Evolutionary conservation across 2,888 invertebrate genomes (phyloP).

Genomic region (Lasioglossum marginatum): DNA sequence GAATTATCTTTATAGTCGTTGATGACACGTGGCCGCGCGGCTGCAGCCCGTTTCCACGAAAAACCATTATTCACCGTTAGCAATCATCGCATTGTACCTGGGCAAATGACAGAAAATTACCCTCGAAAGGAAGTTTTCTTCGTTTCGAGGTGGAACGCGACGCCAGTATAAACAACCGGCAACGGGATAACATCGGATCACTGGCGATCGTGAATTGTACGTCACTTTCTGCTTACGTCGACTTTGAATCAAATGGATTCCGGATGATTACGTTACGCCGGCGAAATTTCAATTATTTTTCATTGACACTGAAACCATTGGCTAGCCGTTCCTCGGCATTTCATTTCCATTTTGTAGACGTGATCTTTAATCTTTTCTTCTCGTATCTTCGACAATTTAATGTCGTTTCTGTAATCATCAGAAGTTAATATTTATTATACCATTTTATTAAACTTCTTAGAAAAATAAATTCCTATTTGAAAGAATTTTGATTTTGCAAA

Average conservation of each 20-base stretch:
- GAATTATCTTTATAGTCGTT: slow-evolving; percentile 62
- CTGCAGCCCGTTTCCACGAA: slow-evolving; percentile 54
- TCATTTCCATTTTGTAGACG: background rate
- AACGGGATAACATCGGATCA: background rate
- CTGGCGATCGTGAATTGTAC: background rate
- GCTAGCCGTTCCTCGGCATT: background rate
- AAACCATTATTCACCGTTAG: slow-evolving; percentile 61
- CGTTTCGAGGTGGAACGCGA: slow-evolving; percentile 6
- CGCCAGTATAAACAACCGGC: too few species aligned
- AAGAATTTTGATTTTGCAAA: background rate
- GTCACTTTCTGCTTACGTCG: background rate
- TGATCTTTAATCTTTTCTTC: background rate
- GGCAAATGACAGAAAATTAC: slow-evolving; percentile 67
- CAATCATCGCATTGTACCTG: slow-evolving; percentile 54
- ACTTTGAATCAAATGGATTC: background rate
- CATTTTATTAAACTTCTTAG: background rate
- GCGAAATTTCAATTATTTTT: slow-evolving; percentile 6
- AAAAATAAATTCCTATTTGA: background rate
- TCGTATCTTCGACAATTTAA: background rate
- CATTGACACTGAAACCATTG: background rate
- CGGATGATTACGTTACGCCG: background rate
- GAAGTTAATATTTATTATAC: too few species aligned
- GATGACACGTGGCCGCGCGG: slow-evolving; percentile 58
- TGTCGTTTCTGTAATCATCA: background rate
- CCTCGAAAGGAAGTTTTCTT: slow-evolving; percentile 44